phyloP scores from a whole-genome alignment of 2,797 vertebrate genomes.

The Megalops cyprinoides region DNA sequence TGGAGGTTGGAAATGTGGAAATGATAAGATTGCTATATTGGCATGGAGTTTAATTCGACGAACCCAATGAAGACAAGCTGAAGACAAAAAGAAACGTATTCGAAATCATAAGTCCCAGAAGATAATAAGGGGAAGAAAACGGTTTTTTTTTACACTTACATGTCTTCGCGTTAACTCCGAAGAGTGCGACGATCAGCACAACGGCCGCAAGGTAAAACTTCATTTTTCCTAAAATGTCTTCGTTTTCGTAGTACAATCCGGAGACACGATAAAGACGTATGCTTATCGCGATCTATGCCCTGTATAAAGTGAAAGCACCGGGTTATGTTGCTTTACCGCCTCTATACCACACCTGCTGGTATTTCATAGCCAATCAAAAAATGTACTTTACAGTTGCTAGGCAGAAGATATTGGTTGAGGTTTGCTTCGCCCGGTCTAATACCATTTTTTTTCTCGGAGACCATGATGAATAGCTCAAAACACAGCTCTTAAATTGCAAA shows the following conservation, averaged over 20 bases:
- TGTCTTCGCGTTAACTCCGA: neutral
- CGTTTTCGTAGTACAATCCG: neutral
- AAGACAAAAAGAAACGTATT: neutral
- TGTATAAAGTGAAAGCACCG: neutral
- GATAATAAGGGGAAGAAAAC: neutral
- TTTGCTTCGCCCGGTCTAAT: conserved; percentile 32
- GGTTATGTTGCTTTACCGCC: neutral
- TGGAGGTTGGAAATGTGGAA: no score
- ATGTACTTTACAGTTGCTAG: conserved; percentile 42
- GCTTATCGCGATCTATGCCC: neutral
- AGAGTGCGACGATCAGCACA: neutral
- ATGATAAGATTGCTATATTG: no score
- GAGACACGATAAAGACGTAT: neutral
- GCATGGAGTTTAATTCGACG: no score
- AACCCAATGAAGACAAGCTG: no score
- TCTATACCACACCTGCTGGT: conserved; percentile 26
- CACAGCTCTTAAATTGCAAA: no score
- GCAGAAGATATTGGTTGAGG: conserved; percentile 41
- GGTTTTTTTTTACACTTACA: conserved; percentile 53
- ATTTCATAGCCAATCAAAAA: conserved; percentile 49
- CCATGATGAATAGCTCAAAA: no score
- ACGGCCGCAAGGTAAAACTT: accelerated
- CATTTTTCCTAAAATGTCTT: conserved; percentile 42
- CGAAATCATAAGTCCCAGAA: neutral
- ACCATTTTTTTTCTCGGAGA: neutral